Evolutionary conservation across 1,140 invertebrate genomes (phyloP).

Genomic region (Calephelis nemesis): DNA sequence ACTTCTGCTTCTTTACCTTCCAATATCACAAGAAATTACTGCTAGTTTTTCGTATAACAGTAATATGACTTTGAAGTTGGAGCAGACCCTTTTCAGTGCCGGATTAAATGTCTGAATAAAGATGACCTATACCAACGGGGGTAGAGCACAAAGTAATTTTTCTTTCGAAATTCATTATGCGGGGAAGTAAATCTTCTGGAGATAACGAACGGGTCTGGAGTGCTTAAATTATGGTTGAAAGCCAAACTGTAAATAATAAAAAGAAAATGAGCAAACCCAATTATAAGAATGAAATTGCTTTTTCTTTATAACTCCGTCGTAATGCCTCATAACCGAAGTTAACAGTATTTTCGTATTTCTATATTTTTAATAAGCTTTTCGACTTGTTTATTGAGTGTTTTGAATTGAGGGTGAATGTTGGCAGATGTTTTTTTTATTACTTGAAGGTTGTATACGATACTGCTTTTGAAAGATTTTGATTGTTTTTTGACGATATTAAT

Average conservation of each 20-base stretch:
- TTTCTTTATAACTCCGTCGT: background rate
- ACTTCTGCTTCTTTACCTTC: too few relatives aligned
- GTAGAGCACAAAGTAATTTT: background rate
- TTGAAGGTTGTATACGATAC: too few relatives aligned
- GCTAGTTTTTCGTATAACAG: too few relatives aligned
- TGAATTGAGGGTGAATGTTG: too few relatives aligned
- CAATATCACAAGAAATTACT: too few relatives aligned
- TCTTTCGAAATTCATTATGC: slow-evolving; percentile 7
- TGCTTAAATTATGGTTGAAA: slow-evolving; percentile 10
- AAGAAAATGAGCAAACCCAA: slow-evolving; percentile 6
- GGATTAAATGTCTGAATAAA: background rate
- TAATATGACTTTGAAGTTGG: too few relatives aligned
- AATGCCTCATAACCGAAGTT: background rate
- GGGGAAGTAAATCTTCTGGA: slow-evolving; percentile 2
- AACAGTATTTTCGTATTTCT: background rate
- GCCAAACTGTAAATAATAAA: slow-evolving; percentile 10
- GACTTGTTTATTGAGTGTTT: too few relatives aligned
- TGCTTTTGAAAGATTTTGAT: too few relatives aligned
- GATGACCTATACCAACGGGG: background rate
- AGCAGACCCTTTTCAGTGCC: too few relatives aligned
- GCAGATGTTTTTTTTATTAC: too few relatives aligned
- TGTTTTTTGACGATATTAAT: too few relatives aligned
- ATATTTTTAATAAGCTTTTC: background rate
- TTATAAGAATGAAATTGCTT: slow-evolving; percentile 14
- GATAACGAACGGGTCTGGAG: background rate